Conservation (phyloP, 1,140 invertebrate genomes). For the Pygmarrhopalites habei region DNA sequence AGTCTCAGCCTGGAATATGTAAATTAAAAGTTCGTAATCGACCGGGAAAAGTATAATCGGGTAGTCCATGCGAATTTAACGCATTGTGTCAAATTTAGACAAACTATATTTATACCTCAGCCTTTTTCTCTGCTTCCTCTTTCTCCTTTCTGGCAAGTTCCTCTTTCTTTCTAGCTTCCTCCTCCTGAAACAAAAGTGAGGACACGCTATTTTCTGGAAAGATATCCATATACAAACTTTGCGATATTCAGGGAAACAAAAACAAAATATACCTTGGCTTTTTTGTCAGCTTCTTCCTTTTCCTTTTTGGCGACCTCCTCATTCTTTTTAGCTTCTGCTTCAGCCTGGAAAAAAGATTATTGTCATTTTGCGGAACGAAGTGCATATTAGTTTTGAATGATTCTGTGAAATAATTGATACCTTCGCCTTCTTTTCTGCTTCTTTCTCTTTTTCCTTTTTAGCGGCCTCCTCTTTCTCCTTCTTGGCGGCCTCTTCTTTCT, state of each 20-base stretch:
- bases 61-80: too few relatives aligned
- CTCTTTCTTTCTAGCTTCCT: conserved; percentile 33
- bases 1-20: background rate
- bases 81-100: too few relatives aligned
- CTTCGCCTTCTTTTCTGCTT: conserved; percentile 12
- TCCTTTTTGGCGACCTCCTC: conserved; percentile 35
- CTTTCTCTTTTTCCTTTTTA: conserved; percentile 20
- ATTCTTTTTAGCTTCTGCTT: conserved; percentile 25
- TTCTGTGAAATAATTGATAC: background rate
- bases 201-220: too few relatives aligned
- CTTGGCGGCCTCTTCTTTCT: background rate
- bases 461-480: background rate
- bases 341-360: too few relatives aligned
- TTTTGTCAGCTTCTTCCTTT: conserved; percentile 15
- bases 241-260: too few relatives aligned
- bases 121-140: conserved; percentile 25
- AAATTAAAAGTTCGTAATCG: background rate
- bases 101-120: conserved; percentile 38
- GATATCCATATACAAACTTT: too few relatives aligned
- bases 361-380: too few relatives aligned
- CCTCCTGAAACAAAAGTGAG: too few relatives aligned
- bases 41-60: conserved; percentile 34
- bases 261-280: background rate
- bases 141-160: conserved; percentile 37
- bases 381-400: too few relatives aligned